Evolutionary conservation across 1,140 invertebrate species (phyloP), one percentile per base, ranked within the genome.

Genomic region (Asobara japonica): DNA sequence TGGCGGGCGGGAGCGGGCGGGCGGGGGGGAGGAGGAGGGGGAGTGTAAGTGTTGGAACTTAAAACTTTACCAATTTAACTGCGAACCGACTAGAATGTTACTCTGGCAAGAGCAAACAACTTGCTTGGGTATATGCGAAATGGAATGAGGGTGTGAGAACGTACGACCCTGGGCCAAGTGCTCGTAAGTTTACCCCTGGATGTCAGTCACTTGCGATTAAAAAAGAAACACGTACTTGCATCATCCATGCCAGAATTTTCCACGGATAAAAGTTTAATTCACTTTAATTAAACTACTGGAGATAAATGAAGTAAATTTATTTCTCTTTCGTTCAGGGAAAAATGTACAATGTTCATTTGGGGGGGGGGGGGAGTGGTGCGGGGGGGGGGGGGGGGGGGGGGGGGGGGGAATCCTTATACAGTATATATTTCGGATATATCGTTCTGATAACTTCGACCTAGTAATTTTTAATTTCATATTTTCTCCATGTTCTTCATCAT

Each of bases 51-150:
- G 74, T 72, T 75, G 72, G 69, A 75, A 75, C 74, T 75, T 75
- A 69, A 75, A 75, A 75, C 74, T 75, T 75, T 75, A 70, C 74
- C 74, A 75, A 75, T 75, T 75, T 75, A 75, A 75, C 74, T 75
- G 74, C 60, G 71, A 75, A 51, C 70, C 45, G 48, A 75, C 67
- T 75, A 72, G 74, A 75, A 75, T 75, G 66, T 75, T 72, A 75
- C 74, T 69, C 41, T 61, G 33, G 64, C 33, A 60, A 60, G 70
- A 69, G 69, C 73, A 75, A 75, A 75, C 67, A 75, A 75, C 74
- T 75, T 75, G 36, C 65, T 51, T 45, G 31, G 56, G 48, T 60
- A 45, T 56, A 56, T 16, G 20, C 20, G 27, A 69, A 38, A 51
- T 22, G 56, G 29, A 33, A 38, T 31, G 65, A n/a, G 16, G 20